Evolutionary conservation across 35 echinoderm and acorn worm genomes (phyloP).

Genomic region (Lytechinus variegatus): DNA sequence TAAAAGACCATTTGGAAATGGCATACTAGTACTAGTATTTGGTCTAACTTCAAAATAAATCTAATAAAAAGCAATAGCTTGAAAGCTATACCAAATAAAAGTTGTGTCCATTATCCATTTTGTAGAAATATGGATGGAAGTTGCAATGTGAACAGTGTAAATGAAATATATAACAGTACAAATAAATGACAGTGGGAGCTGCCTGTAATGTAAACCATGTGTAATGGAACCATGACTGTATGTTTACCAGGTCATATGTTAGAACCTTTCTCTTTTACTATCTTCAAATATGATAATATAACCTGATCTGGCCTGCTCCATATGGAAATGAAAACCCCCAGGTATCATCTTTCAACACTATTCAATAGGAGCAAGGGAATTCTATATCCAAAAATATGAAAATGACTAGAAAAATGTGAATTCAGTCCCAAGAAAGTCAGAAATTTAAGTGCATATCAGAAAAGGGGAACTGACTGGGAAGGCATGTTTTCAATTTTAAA

Average conservation of each 20-base stretch:
- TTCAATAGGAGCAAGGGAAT: neutral
- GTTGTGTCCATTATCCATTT: too few relatives aligned
- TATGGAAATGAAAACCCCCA: neutral
- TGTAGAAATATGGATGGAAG: too few relatives aligned
- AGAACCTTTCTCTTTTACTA: neutral
- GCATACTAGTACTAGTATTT: too few relatives aligned
- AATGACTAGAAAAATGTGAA: neutral
- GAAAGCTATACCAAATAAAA: too few relatives aligned
- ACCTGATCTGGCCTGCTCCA: neutral
- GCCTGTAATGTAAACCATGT: slow-evolving; percentile 15
- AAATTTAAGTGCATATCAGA: neutral
- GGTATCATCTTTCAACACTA: neutral
- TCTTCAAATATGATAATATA: slow-evolving; percentile 8
- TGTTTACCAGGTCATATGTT: slow-evolving; percentile 37
- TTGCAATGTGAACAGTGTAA: neutral
- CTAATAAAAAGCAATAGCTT: too few relatives aligned
- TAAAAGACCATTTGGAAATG: too few relatives aligned
- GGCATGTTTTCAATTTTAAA: neutral
- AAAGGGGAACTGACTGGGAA: neutral
- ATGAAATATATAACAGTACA: neutral
- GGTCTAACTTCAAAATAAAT: too few relatives aligned
- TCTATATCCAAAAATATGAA: neutral
- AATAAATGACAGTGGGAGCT: neutral
- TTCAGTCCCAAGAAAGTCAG: neutral
- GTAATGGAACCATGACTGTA: slow-evolving; percentile 8